These are phyloP conservation scores for Tapirus terrestris DNA, from an alignment of 2,113 vertebrate species.

Conservation along the genomic window DNA sequence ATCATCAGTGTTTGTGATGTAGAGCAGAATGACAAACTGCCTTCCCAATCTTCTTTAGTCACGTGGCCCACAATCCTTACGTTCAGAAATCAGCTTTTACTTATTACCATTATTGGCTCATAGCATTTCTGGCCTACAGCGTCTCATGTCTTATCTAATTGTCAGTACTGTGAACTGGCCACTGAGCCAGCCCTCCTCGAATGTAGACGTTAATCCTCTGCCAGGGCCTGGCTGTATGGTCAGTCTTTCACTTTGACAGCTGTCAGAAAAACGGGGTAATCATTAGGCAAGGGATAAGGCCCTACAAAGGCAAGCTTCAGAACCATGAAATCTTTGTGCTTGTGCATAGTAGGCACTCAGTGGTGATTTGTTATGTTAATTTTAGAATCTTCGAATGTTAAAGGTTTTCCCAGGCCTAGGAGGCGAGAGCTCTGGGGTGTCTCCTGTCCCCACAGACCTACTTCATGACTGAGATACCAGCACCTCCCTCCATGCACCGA, in stretches of 20 bases:
- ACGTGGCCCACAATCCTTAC: too few relatives aligned
- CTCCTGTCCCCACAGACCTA: neutral
- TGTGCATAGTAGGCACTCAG: neutral
- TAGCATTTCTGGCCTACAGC: neutral
- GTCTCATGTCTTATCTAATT: neutral
- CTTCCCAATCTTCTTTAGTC: neutral
- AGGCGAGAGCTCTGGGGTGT: neutral
- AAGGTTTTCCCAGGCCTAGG: neutral
- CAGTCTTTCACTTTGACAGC: conserved; percentile 10
- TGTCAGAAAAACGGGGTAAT: neutral
- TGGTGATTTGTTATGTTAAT: neutral
- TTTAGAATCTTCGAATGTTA: neutral
- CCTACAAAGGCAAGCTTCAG: neutral
- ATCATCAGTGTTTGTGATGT: neutral
- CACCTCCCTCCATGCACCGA: neutral
- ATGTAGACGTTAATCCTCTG: neutral
- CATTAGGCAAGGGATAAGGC: neutral
- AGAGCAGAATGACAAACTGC: neutral
- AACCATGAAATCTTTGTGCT: neutral
- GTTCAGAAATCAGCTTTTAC: neutral
- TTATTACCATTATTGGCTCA: neutral
- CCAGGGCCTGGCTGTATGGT: neutral
- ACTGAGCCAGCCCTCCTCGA: neutral
- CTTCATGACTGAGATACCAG: neutral
- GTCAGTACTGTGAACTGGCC: neutral